A percentile compares a stretch with the other conserved stretches of the same genome.
Evolutionary conservation across 2,797 vertebrate genomes (phyloP).

Genomic region (Acestrorhynchus altus): DNA sequence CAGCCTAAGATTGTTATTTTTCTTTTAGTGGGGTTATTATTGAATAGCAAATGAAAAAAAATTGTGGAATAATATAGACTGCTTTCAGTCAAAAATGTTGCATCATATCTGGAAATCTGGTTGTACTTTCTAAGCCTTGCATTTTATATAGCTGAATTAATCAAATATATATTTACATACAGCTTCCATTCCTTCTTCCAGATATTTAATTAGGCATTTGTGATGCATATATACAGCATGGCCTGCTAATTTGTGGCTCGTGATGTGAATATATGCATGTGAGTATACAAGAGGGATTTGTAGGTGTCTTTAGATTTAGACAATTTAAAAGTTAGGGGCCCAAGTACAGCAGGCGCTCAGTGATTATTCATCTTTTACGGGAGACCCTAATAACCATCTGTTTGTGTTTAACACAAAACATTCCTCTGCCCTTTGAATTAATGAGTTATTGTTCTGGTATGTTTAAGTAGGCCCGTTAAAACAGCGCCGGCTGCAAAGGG

Average conservation of each 20-base stretch:
- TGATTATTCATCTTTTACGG: conserved; percentile 45
- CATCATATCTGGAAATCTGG: background rate
- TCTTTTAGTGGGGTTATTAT: no score
- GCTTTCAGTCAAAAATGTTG: background rate
- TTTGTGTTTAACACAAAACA: conserved; percentile 51
- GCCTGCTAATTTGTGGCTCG: conserved; percentile 43
- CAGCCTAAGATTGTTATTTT: no score
- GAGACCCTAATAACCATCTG: conserved; percentile 54
- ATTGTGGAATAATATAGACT: no score
- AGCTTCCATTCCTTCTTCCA: background rate
- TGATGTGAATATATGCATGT: conserved; percentile 30
- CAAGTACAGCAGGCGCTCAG: conserved; percentile 36
- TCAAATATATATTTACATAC: conserved; percentile 5
- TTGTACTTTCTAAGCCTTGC: background rate
- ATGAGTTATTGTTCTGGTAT: conserved; percentile 56
- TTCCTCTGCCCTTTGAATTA: conserved; percentile 50
- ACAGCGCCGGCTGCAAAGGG: conserved; percentile 22
- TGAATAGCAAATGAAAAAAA: no score
- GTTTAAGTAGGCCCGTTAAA: conserved; percentile 40
- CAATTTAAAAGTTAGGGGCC: conserved; percentile 45
- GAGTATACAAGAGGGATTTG: conserved; percentile 30
- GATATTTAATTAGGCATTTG: background rate
- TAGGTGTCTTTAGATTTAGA: conserved; percentile 51
- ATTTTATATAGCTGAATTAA: conserved; percentile 8
- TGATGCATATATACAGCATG: conserved; percentile 13